phyloP scores from a whole-genome alignment of 2,797 vertebrate species.

The Poeciliopsis gracilis region DNA sequence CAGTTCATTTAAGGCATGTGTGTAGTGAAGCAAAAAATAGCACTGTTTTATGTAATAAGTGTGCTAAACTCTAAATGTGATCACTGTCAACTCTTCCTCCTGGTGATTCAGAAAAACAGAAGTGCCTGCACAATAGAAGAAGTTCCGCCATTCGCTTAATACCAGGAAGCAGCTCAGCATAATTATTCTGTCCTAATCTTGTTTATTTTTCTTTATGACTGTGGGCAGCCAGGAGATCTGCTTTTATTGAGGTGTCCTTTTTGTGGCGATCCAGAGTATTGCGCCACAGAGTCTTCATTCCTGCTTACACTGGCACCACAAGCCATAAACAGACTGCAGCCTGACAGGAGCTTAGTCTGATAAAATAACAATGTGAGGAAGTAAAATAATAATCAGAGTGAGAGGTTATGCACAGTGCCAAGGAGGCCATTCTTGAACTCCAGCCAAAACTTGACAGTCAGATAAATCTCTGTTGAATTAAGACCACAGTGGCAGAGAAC shows the following conservation, averaged over 20 bases:
- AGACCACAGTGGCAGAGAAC: neutral
- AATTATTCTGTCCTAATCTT: constrained; percentile 76
- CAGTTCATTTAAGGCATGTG: neutral
- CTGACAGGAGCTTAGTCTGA: constrained; percentile 52
- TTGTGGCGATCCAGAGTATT: constrained; percentile 66
- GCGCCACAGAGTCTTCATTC: constrained; percentile 45
- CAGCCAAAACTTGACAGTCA: constrained; percentile 21
- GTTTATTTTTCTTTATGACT: constrained; percentile 73
- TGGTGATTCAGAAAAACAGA: constrained; percentile 19
- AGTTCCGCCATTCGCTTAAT: constrained; percentile 55
- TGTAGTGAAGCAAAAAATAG: constrained; percentile 12
- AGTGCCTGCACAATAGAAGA: constrained; percentile 49
- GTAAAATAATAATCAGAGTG: constrained; percentile 63
- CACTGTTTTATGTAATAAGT: constrained; percentile 2
- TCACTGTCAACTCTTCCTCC: constrained; percentile 23
- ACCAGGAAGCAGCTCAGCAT: constrained; percentile 71
- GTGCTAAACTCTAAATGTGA: constrained; percentile 23
- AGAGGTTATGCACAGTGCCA: constrained; percentile 53
- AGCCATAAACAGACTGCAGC: constrained; percentile 60
- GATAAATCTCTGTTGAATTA: constrained; percentile 28
- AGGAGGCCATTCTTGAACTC: constrained; percentile 22
- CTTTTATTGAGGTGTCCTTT: constrained; percentile 73
- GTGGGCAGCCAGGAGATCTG: constrained; percentile 68
- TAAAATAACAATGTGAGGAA: constrained; percentile 60
- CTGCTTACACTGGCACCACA: constrained; percentile 63